Conservation (phyloP, 2,113 vertebrate genomes). For the Nerophis ophidion region DNA sequence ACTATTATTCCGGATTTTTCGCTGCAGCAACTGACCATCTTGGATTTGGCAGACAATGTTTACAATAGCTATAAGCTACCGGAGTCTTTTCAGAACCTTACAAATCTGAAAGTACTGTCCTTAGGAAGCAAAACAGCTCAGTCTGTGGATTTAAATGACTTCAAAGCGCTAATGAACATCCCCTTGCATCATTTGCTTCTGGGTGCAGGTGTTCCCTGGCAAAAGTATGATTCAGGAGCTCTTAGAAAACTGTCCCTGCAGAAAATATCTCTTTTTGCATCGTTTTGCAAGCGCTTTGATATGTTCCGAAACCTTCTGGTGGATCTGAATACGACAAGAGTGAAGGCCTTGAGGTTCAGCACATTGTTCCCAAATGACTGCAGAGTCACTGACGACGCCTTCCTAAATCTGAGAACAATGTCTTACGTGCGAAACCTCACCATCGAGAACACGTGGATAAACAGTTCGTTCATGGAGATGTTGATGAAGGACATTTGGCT, state of each 20-base stretch:
- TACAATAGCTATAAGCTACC: conserved; percentile 49
- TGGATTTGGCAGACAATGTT: conserved; percentile 51
- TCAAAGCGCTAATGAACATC: conserved; percentile 35
- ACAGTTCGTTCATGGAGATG: conserved; percentile 48
- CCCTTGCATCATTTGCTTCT: conserved; percentile 43
- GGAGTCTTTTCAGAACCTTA: conserved; percentile 35
- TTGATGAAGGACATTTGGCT: conserved; percentile 40
- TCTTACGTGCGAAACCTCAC: conserved; percentile 42
- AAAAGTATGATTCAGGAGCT: conserved; percentile 47
- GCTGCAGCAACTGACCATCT: conserved; percentile 38
- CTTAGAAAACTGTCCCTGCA: conserved; percentile 47
- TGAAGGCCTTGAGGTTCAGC: conserved; percentile 28
- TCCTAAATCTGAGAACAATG: conserved; percentile 42
- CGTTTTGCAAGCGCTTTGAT: conserved; percentile 45
- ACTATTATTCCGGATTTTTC: conserved; percentile 44
- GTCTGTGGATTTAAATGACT: conserved; percentile 40
- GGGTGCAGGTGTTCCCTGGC: conserved; percentile 35
- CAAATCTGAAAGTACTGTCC: conserved; percentile 27
- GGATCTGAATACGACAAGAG: conserved; percentile 47
- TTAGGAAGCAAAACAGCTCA: conserved; percentile 46
- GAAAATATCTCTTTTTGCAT: conserved; percentile 39
- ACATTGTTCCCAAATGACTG: conserved; percentile 51
- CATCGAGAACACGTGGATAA: conserved; percentile 52
- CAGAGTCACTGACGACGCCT: conserved; percentile 28
- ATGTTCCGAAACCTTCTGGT: conserved; percentile 42